These are phyloP conservation scores for Fopius arisanus DNA, from an alignment of 1,140 invertebrate genomes.

Conservation along the genomic window DNA sequence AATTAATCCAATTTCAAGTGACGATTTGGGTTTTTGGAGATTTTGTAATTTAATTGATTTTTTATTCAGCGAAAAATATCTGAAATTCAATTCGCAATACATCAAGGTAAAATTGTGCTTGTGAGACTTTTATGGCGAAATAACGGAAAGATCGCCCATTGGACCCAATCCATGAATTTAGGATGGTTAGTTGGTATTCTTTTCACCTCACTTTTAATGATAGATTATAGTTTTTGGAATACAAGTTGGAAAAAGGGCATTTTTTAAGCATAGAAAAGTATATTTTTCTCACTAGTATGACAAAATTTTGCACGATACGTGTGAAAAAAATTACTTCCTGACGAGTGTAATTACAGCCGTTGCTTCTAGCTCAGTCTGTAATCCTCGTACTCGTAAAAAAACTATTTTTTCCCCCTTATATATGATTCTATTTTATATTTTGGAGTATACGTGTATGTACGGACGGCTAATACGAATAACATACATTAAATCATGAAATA, in stretches of 20 bases:
- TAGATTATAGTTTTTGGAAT: not conserved
- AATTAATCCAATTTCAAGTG: not conserved
- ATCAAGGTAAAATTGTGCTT: not conserved
- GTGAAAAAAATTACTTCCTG: too few species aligned
- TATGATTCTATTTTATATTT: not conserved
- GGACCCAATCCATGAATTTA: constrained; percentile 6
- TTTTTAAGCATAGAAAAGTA: too few species aligned
- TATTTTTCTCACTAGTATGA: too few species aligned
- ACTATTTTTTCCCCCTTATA: too few species aligned
- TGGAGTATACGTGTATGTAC: not conserved
- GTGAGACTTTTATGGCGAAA: not conserved
- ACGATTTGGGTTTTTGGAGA: not conserved
- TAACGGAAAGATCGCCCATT: not conserved
- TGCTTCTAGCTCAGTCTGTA: too few species aligned
- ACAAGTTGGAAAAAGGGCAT: too few species aligned
- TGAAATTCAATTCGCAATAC: not conserved
- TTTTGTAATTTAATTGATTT: not conserved
- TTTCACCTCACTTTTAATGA: not conserved
- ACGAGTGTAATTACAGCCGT: too few species aligned
- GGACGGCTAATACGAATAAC: not conserved
- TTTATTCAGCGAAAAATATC: too few species aligned
- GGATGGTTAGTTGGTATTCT: not conserved
- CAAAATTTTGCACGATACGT: too few species aligned
- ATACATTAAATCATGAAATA: not conserved
- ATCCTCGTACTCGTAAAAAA: too few species aligned